Conservation (phyloP, 2,113 vertebrate species). For the Pluvianellus socialis region DNA sequence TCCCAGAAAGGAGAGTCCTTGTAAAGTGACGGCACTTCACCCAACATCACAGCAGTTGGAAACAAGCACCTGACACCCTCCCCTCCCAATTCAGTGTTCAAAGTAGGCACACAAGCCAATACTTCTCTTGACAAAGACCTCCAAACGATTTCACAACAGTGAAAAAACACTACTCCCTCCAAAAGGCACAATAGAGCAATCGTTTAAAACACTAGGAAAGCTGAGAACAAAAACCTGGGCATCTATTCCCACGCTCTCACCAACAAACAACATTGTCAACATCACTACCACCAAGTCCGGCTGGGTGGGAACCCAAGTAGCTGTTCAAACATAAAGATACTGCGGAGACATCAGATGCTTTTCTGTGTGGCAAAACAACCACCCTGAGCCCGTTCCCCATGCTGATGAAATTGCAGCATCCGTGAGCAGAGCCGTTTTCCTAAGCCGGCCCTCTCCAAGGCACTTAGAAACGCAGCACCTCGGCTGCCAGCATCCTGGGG, state of each 20-base stretch:
- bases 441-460: background rate
- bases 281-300: fast-evolving
- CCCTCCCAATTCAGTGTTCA: background rate
- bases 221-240: background rate
- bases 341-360: background rate
- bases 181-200: background rate
- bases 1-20: background rate
- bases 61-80: background rate
- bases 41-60: fast-evolving
- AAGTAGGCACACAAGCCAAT: fast-evolving
- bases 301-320: background rate
- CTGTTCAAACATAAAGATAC: background rate
- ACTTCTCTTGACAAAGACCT: background rate
- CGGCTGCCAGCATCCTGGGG: fast-evolving
- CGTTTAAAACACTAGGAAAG: background rate
- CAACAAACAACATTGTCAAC: background rate
- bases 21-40: background rate
- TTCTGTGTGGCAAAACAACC: background rate
- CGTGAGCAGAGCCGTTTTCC: background rate
- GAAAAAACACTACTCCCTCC: background rate
- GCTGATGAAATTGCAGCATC: fast-evolving
- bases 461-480: fast-evolving
- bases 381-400: background rate
- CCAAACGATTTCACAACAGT: background rate
- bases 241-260: background rate